These are phyloP conservation scores for Drosophila ohnishii DNA, from an alignment of 1,140 invertebrate species.

Conservation along the genomic window DNA sequence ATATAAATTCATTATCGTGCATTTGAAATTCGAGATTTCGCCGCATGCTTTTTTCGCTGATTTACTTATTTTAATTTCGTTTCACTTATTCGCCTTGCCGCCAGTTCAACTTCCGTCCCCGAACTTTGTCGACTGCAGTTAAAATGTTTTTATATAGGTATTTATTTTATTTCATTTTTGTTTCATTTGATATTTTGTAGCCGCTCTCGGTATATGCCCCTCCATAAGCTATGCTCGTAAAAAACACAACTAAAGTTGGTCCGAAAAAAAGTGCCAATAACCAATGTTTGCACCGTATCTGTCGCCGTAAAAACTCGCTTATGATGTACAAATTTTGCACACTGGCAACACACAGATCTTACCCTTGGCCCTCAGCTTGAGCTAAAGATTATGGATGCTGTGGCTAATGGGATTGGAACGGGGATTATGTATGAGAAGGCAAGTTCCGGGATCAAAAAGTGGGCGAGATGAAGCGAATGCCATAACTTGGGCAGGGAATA, in stretches of 20 bases:
- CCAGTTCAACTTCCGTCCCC: slow-evolving; percentile 49
- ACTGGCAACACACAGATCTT: slow-evolving; percentile 6
- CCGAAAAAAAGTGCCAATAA: slow-evolving; percentile 21
- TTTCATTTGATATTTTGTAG: slow-evolving; percentile 27
- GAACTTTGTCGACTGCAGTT: slow-evolving; percentile 43
- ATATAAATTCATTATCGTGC: slow-evolving; percentile 53
- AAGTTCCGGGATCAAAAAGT: slow-evolving; percentile 21
- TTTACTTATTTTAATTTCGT: slow-evolving; percentile 54
- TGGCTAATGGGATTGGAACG: slow-evolving; percentile 24
- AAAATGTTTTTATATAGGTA: slow-evolving; percentile 5
- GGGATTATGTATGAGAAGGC: slow-evolving; percentile 14
- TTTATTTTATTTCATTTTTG: slow-evolving; percentile 20
- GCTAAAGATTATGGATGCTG: slow-evolving; percentile 29
- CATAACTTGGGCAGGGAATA: background rate
- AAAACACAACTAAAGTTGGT: slow-evolving; percentile 17
- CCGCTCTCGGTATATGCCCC: background rate
- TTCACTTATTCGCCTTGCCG: slow-evolving; percentile 17
- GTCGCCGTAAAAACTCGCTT: slow-evolving; percentile 18
- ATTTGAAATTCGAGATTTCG: slow-evolving; percentile 53
- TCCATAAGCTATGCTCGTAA: slow-evolving; percentile 5
- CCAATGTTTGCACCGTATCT: slow-evolving; percentile 29
- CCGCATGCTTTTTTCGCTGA: slow-evolving; percentile 43
- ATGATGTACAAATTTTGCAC: slow-evolving; percentile 23
- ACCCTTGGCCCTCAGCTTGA: slow-evolving; percentile 32
- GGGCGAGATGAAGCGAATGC: background rate